Evolutionary conservation across 2,797 vertebrate species (phyloP).

Genomic region (Florisuga fusca): DNA sequence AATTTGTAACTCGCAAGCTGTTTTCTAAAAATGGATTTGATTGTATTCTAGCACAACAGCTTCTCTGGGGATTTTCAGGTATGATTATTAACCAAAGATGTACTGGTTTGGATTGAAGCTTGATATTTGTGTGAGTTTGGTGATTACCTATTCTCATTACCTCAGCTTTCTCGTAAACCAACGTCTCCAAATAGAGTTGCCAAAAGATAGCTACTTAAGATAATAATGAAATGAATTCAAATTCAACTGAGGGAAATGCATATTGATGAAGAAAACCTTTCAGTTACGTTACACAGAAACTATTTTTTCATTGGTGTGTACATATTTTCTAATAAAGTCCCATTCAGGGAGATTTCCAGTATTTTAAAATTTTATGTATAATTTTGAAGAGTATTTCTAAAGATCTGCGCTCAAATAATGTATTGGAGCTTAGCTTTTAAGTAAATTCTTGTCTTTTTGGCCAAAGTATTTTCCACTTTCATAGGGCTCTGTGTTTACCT

Average conservation of each 20-base stretch:
- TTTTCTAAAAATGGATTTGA: conserved; percentile 76
- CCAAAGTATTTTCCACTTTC: not conserved
- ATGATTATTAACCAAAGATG: conserved; percentile 75
- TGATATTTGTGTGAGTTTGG: conserved; percentile 70
- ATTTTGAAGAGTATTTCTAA: not conserved
- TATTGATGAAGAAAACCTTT: not conserved
- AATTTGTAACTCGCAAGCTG: conserved; percentile 1
- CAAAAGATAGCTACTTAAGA: not conserved
- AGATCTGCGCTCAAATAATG: not conserved
- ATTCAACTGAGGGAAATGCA: not conserved
- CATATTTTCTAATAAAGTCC: not conserved
- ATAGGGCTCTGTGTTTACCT: not conserved
- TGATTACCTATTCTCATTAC: conserved; percentile 35
- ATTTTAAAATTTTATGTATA: not conserved
- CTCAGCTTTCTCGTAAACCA: conserved; percentile 32
- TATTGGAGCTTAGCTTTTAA: not conserved
- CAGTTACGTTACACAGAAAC: not conserved
- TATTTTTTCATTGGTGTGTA: not conserved
- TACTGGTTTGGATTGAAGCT: conserved; percentile 70
- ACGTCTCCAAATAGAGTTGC: not conserved
- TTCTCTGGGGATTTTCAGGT: conserved; percentile 98
- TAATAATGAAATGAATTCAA: not conserved
- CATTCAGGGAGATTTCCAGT: not conserved
- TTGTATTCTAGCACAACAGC: conserved; percentile 94
- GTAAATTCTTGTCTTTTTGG: not conserved